Evolutionary conservation across 2,888 invertebrate species (phyloP).

Genomic region (Octonoba sinensis): DNA sequence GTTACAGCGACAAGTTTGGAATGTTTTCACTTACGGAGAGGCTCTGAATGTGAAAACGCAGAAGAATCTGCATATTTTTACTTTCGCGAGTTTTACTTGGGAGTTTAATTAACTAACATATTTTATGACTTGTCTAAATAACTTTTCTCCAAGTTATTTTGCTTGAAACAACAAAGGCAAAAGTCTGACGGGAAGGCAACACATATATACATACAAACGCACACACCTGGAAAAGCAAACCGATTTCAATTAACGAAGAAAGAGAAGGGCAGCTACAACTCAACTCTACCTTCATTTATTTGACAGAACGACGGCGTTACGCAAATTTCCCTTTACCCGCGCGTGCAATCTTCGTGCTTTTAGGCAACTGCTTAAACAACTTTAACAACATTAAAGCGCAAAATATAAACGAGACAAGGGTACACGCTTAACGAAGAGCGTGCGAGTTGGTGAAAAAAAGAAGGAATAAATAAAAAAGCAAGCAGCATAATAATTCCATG

Average conservation of each 20-base stretch:
- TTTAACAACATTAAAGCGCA: conserved; percentile 61
- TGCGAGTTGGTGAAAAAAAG: neutral
- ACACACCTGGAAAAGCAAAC: conserved; percentile 39
- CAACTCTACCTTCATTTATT: conserved; percentile 59
- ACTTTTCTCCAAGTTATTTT: conserved; percentile 49
- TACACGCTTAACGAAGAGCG: neutral
- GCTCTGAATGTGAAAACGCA: too few species aligned
- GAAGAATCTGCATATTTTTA: conserved; percentile 10
- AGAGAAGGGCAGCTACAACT: conserved; percentile 49
- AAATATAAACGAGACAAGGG: conserved; percentile 48
- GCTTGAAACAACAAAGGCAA: conserved; percentile 26
- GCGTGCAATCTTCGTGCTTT: conserved; percentile 21
- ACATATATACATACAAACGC: too few species aligned
- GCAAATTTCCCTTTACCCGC: conserved; percentile 22
- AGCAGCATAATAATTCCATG: conserved; percentile 39
- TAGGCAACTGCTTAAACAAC: conserved; percentile 62
- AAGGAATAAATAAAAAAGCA: conserved; percentile 24
- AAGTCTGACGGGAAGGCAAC: too few species aligned
- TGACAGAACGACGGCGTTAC: conserved; percentile 53
- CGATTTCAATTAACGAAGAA: conserved; percentile 58
- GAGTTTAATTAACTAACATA: conserved; percentile 63
- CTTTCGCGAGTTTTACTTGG: conserved; percentile 4
- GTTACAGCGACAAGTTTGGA: too few species aligned
- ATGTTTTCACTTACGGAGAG: too few species aligned
- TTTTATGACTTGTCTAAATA: conserved; percentile 63